These are phyloP conservation scores for Laupala kohalensis DNA, from an alignment of 1,140 invertebrate species.

Conservation along the genomic window DNA sequence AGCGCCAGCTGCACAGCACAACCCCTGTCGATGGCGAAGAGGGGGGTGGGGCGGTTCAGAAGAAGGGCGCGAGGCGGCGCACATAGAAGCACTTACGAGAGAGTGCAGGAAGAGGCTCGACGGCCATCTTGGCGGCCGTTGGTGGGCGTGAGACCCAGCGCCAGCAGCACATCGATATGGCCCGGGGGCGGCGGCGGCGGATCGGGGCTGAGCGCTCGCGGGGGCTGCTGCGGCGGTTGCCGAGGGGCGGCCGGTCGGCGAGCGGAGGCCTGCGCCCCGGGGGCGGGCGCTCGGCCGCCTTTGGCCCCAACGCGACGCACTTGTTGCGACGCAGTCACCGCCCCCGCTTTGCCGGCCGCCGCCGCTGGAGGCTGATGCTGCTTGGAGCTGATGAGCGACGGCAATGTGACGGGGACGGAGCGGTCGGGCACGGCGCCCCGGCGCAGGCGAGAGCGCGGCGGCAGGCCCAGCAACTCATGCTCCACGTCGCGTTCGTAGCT, in stretches of 20 bases:
- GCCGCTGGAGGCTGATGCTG: constrained; percentile 1
- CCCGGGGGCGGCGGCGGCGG: not conserved
- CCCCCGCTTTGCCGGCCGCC: not conserved
- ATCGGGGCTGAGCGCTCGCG: not conserved
- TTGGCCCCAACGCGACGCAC: constrained; percentile 1
- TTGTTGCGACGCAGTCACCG: constrained; percentile 8
- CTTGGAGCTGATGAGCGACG: constrained; percentile 13
- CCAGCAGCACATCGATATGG: constrained; percentile 27
- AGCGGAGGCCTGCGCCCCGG: constrained; percentile 27
- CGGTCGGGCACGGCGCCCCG: constrained; percentile 38
- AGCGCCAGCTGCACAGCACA: not conserved
- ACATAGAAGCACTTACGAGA: not conserved
- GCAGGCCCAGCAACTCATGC: constrained; percentile 39
- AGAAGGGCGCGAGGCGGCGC: not conserved
- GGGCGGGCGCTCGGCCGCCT: constrained; percentile 26
- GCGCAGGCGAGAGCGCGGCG: constrained; percentile 35
- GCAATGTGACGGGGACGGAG: constrained; percentile 35
- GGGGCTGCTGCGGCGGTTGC: no score
- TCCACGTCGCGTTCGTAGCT: constrained; percentile 43
- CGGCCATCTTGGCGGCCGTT: constrained; percentile 4
- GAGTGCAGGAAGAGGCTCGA: no score
- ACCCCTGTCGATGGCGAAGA: not conserved
- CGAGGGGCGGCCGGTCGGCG: not conserved
- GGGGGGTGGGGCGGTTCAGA: not conserved
- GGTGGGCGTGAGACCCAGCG: constrained; percentile 29